Base-by-base conservation (phyloP, 1,140 invertebrate genomes). In the Drosophila albomicans region DNA sequence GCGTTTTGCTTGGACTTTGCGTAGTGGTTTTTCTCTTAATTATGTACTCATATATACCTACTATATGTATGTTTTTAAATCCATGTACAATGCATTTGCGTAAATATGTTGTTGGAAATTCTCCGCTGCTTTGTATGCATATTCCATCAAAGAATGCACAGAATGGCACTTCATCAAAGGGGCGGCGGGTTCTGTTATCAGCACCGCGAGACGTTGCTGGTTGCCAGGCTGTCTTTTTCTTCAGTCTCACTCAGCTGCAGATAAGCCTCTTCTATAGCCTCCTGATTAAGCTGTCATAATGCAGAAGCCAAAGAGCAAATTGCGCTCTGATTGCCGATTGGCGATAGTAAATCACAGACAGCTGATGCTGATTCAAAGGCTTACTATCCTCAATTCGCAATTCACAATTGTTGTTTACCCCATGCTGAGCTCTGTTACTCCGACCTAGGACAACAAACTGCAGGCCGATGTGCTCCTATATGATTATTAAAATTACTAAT, bases 151-250 rank as follows among this genome's bases (percentile, higher is more conserved):
- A 86, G 82, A 86, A 85, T 86, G 82, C 79, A 52, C 77, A 79
- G 10, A 87, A 62, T 87, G 84, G 61, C 82, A 88, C 82, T 88
- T 87, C 82, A 79, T 88, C 82, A 88, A 64, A 63, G 75, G 58
- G 82, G 69, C 41, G 58, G 57, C 51, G 45, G 59, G 66, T 59
- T 68, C 66, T 65, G 51, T 82, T 86, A 86, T 86, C 82, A 87
- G 62, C 59, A 67, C 46, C 16, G 4, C 16, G 75, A 52, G 11
- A 77, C 52, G 78, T 48, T 64, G 20, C 45, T 48, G 51, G 41
- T 66, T 75, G 62, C 48, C 78, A 51, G 48, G 45, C 54, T 59
- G 75, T 45, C 64, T 51, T 51, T 41, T 20, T 38, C 64, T 20
- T 16, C 20, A 25, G 43, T 7, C 46, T 62, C 62, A 63, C 67